These are phyloP conservation scores for Catagonus wagneri DNA, from an alignment of 2,113 vertebrate genomes.

Conservation along the genomic window DNA sequence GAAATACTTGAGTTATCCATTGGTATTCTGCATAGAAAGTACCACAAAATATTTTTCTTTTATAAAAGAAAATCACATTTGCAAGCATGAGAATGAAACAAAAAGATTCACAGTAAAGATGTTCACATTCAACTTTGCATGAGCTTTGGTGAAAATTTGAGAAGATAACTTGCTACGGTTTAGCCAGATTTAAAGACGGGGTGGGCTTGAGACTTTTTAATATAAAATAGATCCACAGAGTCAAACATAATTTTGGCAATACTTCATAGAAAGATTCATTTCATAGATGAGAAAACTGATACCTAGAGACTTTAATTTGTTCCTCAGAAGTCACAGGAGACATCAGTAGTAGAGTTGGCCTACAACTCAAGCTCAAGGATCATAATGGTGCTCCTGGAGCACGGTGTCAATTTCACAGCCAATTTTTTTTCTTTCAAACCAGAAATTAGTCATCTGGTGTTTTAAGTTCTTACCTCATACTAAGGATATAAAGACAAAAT, in stretches of 20 bases:
- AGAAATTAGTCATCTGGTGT: background rate
- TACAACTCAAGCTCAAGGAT: background rate
- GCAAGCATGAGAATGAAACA: background rate
- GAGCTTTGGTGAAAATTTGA: background rate
- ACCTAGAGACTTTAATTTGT: background rate
- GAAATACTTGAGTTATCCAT: background rate
- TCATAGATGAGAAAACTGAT: background rate
- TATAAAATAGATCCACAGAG: background rate
- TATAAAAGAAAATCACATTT: background rate
- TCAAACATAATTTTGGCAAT: background rate
- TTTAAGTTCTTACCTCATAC: conserved; percentile 4
- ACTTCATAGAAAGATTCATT: background rate
- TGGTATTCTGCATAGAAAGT: background rate
- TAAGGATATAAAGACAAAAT: background rate
- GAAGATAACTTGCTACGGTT: background rate
- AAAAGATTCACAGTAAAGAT: background rate
- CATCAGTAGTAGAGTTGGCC: background rate
- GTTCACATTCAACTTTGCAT: background rate
- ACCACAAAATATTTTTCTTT: background rate
- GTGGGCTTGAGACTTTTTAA: fast-evolving
- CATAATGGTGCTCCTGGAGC: background rate
- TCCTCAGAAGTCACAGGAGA: background rate
- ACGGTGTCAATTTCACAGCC: background rate
- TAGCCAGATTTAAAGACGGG: background rate
- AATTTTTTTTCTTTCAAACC: background rate